Percentiles rank a stretch among this genome's conserved stretches.
Evolutionary conservation across 2,797 vertebrate species (phyloP).

Genomic region (Sebastes nivosus): DNA sequence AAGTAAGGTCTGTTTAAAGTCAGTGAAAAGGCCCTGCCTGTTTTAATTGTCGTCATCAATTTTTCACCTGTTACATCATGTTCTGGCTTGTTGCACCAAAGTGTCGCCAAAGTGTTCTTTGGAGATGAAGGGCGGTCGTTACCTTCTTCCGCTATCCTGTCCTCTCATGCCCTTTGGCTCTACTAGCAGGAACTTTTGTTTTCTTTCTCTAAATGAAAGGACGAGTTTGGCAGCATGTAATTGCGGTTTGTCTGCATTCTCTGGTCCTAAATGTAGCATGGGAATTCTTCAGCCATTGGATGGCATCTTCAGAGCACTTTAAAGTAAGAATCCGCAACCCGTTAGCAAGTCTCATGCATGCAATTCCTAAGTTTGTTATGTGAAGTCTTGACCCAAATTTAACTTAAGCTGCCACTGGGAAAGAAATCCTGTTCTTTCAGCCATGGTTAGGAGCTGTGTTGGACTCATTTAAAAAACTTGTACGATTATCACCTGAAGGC

Average conservation of each 20-base stretch:
- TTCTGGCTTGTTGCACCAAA: constrained; percentile 16
- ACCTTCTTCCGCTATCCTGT: neutral
- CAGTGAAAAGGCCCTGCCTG: neutral
- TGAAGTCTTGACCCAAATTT: constrained; percentile 12
- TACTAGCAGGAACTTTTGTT: neutral
- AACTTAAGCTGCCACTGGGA: neutral
- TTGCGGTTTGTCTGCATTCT: constrained; percentile 42
- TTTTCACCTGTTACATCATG: constrained; percentile 33
- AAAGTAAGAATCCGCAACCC: neutral
- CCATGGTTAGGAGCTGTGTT: neutral
- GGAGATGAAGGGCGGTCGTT: constrained; percentile 2
- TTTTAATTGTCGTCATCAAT: constrained; percentile 15
- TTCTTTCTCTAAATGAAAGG: neutral
- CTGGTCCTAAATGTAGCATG: constrained; percentile 28
- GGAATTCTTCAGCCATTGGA: constrained; percentile 3
- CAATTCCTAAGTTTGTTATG: neutral
- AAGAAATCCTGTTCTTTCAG: constrained; percentile 23
- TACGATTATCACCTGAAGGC: neutral
- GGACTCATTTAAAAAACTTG: neutral
- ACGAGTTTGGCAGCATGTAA: constrained; percentile 24
- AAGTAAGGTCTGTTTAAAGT: constrained; percentile 3
- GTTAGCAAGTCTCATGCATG: neutral
- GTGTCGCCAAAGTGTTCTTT: neutral
- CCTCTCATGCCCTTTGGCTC: constrained; percentile 18
- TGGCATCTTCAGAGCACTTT: constrained; percentile 4